phyloP scores from a whole-genome alignment of 92 coral and sea anemone species.

The Parazoanthus darwini region DNA sequence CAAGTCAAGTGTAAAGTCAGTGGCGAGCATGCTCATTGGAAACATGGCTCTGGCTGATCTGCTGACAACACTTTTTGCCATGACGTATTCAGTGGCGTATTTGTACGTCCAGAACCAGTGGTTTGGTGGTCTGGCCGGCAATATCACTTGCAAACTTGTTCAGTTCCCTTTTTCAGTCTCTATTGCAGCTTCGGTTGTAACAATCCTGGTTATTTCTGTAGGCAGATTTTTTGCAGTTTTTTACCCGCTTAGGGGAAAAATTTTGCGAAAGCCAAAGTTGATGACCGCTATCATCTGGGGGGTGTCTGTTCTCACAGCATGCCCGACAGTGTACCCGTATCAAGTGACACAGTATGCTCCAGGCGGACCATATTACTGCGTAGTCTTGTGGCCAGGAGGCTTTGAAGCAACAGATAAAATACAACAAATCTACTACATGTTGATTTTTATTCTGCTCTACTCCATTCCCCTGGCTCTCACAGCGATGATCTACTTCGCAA shows the following conservation, averaged over 20 bases:
- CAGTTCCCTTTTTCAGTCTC: conserved; percentile 36
- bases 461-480: conserved; percentile 36
- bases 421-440: conserved; percentile 43
- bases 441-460: conserved; percentile 36
- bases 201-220: conserved; percentile 51
- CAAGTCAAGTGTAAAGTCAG: conserved; percentile 27
- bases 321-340: conserved; percentile 25
- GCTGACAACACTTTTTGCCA: conserved; percentile 38
- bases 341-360: not conserved
- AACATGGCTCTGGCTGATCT: conserved; percentile 63
- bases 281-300: conserved; percentile 47
- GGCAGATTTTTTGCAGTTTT: conserved; percentile 52
- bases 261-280: conserved; percentile 39
- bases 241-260: conserved; percentile 40
- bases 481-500: conserved; percentile 30
- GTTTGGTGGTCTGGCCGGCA: conserved; percentile 49
- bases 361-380: conserved; percentile 23
- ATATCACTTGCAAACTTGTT: conserved; percentile 33
- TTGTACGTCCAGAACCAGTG: conserved; percentile 30
- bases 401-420: conserved; percentile 3
- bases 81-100: conserved; percentile 37
- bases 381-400: conserved; percentile 32
- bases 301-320: conserved; percentile 17
- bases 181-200: conserved; percentile 49
- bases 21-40: conserved; percentile 45